Conservation (phyloP, 92 coral and sea anemone genomes). For the Montipora capitata region DNA sequence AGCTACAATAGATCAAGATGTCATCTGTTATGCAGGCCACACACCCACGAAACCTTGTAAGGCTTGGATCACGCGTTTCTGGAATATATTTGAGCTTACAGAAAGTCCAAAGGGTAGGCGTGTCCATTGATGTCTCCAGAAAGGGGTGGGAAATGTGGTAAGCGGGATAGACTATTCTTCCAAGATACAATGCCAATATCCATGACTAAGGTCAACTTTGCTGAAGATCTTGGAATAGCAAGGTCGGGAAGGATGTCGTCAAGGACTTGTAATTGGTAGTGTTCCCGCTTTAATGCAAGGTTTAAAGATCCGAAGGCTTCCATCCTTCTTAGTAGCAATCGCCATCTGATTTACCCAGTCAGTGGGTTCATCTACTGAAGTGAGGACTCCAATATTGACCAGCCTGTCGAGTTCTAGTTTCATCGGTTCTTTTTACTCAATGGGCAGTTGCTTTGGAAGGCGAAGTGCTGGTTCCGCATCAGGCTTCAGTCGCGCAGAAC, state of each 20-base stretch:
- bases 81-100: too few relatives aligned
- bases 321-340: constrained; percentile 50
- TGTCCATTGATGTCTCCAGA: too few relatives aligned
- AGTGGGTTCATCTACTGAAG: constrained; percentile 59
- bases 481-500: constrained; percentile 24
- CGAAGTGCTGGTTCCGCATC: constrained; percentile 49
- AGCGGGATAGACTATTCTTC: too few relatives aligned
- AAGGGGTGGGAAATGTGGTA: too few relatives aligned
- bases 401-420: constrained; percentile 36
- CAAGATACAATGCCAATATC: constrained; percentile 27
- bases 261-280: too few relatives aligned
- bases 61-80: too few relatives aligned
- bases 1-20: constrained; percentile 16
- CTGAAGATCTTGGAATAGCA: constrained; percentile 15
- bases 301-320: constrained; percentile 26
- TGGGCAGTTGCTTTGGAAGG: constrained; percentile 46
- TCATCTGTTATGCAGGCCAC: background rate
- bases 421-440: background rate
- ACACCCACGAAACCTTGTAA: too few relatives aligned
- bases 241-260: constrained; percentile 20
- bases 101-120: too few relatives aligned
- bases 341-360: constrained; percentile 66
- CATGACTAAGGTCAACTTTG: constrained; percentile 48
- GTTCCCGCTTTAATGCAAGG: background rate
- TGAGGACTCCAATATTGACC: constrained; percentile 22